Conservation (phyloP, 1,140 invertebrate genomes). For the Polypedilum vanderplanki region DNA sequence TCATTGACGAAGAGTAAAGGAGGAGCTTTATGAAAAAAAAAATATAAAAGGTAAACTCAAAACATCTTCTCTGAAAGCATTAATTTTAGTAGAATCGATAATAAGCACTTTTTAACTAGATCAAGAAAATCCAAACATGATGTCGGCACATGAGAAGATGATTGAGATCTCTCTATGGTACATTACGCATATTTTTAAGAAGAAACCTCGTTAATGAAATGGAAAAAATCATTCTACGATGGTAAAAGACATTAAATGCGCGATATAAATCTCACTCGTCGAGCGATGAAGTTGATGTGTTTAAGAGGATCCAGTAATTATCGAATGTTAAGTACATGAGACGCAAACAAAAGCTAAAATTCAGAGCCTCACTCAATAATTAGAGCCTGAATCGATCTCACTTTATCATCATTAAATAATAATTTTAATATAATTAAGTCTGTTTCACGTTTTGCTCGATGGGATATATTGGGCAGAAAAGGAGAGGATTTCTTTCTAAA, state of each 20-base stretch:
- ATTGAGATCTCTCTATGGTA: conserved; percentile 11
- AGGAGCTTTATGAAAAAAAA: not conserved
- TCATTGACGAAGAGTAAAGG: conserved; percentile 22
- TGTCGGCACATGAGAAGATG: conserved; percentile 7
- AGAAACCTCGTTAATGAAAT: conserved; percentile 5
- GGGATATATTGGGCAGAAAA: not conserved
- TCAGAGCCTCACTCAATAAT: not conserved
- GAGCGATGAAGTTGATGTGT: not conserved
- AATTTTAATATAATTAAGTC: conserved; percentile 29
- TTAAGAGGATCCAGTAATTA: conserved; percentile 11
- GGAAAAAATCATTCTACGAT: not conserved
- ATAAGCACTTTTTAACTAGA: conserved; percentile 27
- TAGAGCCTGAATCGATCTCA: conserved; percentile 15
- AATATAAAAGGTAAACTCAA: not conserved
- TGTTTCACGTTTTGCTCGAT: conserved; percentile 1
- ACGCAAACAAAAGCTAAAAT: not conserved
- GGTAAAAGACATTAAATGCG: not conserved
- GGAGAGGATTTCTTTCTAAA: not conserved
- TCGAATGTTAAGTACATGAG: not conserved
- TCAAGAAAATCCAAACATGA: conserved; percentile 26
- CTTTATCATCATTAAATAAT: conserved; percentile 29
- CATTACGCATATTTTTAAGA: not conserved
- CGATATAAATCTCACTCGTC: not conserved
- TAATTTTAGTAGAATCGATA: not conserved
- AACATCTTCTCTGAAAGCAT: not conserved